phyloP scores from a whole-genome alignment of 2,113 vertebrate genomes.

The Pseudonaja textilis region DNA sequence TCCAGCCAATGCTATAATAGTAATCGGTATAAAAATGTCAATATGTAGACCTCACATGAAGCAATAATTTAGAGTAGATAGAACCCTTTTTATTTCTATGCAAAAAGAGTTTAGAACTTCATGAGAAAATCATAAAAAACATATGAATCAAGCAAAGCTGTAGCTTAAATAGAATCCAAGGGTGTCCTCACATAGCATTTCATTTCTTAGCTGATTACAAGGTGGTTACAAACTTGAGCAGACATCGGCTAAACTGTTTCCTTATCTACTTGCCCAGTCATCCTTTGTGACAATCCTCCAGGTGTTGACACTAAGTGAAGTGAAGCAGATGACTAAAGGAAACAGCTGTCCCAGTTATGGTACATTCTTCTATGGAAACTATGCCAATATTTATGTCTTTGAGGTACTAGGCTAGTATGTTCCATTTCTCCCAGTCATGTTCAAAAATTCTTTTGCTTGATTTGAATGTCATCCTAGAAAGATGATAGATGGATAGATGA shows the following conservation, averaged over 20 bases:
- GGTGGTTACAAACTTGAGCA: background rate
- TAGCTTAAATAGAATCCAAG: background rate
- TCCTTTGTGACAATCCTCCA: background rate
- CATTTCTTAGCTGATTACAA: background rate
- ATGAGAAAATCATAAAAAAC: slow-evolving; percentile 30
- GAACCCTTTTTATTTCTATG: slow-evolving; percentile 58
- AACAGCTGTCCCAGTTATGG: background rate
- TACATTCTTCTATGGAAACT: background rate
- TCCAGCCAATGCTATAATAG: slow-evolving; percentile 71
- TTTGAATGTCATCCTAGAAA: background rate
- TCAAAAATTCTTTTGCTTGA: background rate
- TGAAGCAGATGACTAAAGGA: background rate
- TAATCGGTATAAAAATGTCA: slow-evolving; percentile 73
- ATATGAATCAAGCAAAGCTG: background rate
- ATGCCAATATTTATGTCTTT: background rate
- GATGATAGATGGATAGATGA: background rate
- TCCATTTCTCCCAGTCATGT: background rate
- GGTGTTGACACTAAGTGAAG: background rate
- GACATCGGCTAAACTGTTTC: background rate
- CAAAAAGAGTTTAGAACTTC: slow-evolving; percentile 48
- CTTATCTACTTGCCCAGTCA: background rate
- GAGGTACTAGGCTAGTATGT: background rate
- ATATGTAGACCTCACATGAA: slow-evolving; percentile 63
- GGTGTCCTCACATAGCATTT: background rate
- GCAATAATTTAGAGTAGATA: slow-evolving; percentile 64